Evolutionary conservation across 2,113 vertebrate species (phyloP).

Genomic region (Misgurnus anguillicaudatus): DNA sequence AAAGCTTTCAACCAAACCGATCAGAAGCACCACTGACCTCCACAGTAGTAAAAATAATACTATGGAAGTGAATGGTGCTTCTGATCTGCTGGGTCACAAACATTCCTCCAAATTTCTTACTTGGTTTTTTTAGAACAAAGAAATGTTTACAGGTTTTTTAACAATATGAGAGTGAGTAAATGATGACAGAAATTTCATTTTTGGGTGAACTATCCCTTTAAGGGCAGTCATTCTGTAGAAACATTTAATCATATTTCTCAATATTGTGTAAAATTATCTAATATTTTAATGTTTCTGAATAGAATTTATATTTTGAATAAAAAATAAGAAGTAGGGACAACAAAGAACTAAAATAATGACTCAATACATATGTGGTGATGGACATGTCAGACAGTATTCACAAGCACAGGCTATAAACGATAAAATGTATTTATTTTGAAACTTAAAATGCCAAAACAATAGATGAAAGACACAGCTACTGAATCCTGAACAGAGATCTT

Average conservation of each 20-base stretch:
- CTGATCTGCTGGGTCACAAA: no score
- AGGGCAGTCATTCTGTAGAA: background rate
- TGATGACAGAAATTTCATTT: no score
- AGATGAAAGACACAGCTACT: slow-evolving; percentile 8
- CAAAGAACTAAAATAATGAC: background rate
- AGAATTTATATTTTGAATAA: background rate
- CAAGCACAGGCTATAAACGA: slow-evolving; percentile 9
- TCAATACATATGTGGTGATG: background rate
- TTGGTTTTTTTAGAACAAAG: no score
- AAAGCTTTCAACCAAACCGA: no score
- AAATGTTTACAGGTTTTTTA: no score
- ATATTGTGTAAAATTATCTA: background rate
- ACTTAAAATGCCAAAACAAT: background rate
- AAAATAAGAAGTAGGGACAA: no score
- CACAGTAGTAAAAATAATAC: no score
- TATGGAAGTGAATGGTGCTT: no score
- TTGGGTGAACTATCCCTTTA: no score
- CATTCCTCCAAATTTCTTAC: no score
- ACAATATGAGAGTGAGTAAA: no score
- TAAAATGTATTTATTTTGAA: slow-evolving; percentile 11
- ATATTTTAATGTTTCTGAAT: background rate
- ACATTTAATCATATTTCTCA: background rate
- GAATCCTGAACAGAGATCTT: background rate
- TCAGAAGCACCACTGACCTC: no score
- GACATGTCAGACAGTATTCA: slow-evolving; percentile 5